Conservation (phyloP, 1,140 invertebrate species). For the Dreissena polymorpha region DNA sequence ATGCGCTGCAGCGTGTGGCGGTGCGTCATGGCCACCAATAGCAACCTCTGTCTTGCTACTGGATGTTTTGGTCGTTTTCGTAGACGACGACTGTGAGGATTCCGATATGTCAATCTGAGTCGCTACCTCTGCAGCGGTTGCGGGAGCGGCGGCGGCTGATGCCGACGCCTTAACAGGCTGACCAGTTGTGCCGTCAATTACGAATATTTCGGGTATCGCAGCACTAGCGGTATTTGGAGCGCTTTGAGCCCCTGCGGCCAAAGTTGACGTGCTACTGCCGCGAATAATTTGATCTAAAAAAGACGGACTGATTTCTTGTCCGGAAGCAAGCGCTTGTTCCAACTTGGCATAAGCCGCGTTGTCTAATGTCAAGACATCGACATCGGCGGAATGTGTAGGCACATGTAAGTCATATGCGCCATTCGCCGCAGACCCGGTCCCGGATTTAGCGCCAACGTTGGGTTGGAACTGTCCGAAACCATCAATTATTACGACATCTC, state of each 20-base stretch:
- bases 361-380: neutral
- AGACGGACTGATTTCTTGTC: neutral
- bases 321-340: neutral
- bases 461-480: no score
- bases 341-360: neutral
- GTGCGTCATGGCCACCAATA: neutral
- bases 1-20: no score
- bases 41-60: neutral
- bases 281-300: neutral
- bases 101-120: neutral
- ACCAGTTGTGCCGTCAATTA: neutral
- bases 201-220: neutral
- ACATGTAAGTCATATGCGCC: no score
- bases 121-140: neutral
- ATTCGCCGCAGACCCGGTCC: no score
- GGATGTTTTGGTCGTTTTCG: neutral
- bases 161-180: neutral
- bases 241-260: no score
- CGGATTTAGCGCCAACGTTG: no score
- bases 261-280: neutral
- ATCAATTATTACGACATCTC: no score
- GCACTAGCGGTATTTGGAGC: neutral
- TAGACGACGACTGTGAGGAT: neutral
- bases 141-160: neutral
- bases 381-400: neutral